Conservation (phyloP, 37 sponge, comb jelly and placozoan genomes). For the Haliclona indistincta region DNA sequence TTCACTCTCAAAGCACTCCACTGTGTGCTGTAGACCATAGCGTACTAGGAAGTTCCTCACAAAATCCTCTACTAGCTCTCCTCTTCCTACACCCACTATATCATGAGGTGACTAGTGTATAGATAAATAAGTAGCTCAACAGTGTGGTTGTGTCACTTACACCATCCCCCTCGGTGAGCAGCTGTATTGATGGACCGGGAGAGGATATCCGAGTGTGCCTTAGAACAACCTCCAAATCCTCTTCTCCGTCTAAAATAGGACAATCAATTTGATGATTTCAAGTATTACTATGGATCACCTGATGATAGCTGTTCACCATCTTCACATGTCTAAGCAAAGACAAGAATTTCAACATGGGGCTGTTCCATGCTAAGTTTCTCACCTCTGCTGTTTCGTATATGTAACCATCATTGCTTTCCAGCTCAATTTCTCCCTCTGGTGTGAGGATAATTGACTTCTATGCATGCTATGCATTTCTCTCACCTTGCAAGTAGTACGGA, state of each 20-base stretch:
- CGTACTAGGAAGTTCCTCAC: slow-evolving; percentile 89
- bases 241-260: neutral
- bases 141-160: neutral
- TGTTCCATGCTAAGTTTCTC: neutral
- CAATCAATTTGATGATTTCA: neutral
- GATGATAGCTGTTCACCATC: slow-evolving; percentile 13
- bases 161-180: neutral
- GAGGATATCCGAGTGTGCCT: neutral
- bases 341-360: neutral
- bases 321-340: neutral
- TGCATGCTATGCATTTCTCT: neutral
- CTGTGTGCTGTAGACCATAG: slow-evolving; percentile 69
- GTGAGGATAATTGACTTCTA: neutral
- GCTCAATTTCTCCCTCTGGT: slow-evolving; percentile 53
- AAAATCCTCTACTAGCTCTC: slow-evolving; percentile 96
- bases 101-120: neutral
- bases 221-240: neutral
- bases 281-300: slow-evolving; percentile 6
- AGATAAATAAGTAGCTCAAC: neutral
- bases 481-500: slow-evolving; percentile 36
- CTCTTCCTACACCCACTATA: neutral
- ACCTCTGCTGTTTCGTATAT: slow-evolving; percentile 52
- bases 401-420: slow-evolving; percentile 68
- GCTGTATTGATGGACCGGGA: neutral
- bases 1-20: slow-evolving; percentile 86